A percentile compares a stretch with the other conserved stretches of the same genome.
Evolutionary conservation across 2,888 invertebrate species (phyloP).

Genomic region (Liposcelis brunnea): DNA sequence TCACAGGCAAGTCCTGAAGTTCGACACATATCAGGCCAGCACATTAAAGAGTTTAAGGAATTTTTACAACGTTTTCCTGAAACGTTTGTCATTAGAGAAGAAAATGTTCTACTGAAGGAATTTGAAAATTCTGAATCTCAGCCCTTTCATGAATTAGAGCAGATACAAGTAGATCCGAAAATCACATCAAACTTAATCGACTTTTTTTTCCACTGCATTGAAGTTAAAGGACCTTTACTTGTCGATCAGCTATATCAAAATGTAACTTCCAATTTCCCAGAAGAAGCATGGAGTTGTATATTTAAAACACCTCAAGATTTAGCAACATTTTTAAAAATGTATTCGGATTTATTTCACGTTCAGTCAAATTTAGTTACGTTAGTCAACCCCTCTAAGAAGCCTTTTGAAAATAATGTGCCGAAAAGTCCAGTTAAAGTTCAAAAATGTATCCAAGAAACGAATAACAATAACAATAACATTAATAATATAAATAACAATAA

Average conservation of each 20-base stretch:
- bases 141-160: slow-evolving; percentile 52
- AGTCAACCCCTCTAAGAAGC: slow-evolving; percentile 57
- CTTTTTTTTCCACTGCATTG: slow-evolving; percentile 67
- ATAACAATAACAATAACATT: slow-evolving; percentile 12
- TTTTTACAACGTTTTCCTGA: slow-evolving; percentile 73
- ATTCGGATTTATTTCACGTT: slow-evolving; percentile 87
- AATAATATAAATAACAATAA: slow-evolving; percentile 13
- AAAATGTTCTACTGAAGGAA: slow-evolving; percentile 60
- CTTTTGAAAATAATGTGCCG: slow-evolving; percentile 10
- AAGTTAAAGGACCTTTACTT: slow-evolving; percentile 62
- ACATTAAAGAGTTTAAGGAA: slow-evolving; percentile 84
- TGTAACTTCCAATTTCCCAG: slow-evolving; percentile 56
- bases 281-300: slow-evolving; percentile 66
- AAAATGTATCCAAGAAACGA: slow-evolving; percentile 6
- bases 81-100: slow-evolving; percentile 63
- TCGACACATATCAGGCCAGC: slow-evolving; percentile 84
- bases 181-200: slow-evolving; percentile 66
- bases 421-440: slow-evolving; percentile 3
- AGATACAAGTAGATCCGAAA: slow-evolving; percentile 63
- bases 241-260: slow-evolving; percentile 76
- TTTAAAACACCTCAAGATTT: slow-evolving; percentile 83
- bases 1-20: slow-evolving; percentile 95
- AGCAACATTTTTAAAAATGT: slow-evolving; percentile 77
- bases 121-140: slow-evolving; percentile 45
- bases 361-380: slow-evolving; percentile 81